Percentiles rank a stretch among this genome's conserved stretches.
These are phyloP conservation scores for Gavialis gangeticus DNA, from an alignment of 2,113 vertebrate species.

Conservation along the genomic window DNA sequence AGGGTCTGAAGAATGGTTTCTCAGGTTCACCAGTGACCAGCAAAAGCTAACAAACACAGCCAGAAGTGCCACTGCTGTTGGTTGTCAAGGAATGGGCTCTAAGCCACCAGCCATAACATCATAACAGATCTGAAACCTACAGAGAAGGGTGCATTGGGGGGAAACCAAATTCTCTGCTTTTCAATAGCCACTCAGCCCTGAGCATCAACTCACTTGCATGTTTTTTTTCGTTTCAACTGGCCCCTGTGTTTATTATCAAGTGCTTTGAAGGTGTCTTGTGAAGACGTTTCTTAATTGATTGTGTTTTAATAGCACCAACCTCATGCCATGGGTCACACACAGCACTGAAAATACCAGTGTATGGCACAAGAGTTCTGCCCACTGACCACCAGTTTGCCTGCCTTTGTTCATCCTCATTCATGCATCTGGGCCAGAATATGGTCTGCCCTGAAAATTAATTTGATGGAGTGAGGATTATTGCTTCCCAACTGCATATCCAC, in stretches of 20 bases:
- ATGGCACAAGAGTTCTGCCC: conserved; percentile 32
- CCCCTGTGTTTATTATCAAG: conserved; percentile 58
- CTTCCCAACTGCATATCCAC: conserved; percentile 40
- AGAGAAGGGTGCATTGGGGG: conserved; percentile 47
- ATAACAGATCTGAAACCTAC: conserved; percentile 52
- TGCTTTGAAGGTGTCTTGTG: conserved; percentile 32
- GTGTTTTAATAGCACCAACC: conserved; percentile 19
- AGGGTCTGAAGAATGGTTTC: conserved; percentile 6
- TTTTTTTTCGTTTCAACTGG: neutral
- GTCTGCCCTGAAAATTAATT: conserved; percentile 56
- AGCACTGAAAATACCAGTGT: neutral
- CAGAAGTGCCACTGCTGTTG: conserved; percentile 44
- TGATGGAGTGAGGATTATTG: conserved; percentile 9
- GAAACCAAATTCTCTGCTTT: conserved; percentile 55
- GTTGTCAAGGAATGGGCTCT: conserved; percentile 33
- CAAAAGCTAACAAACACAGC: conserved; percentile 35
- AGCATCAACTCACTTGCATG: conserved; percentile 38
- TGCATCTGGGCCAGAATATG: conserved; percentile 58
- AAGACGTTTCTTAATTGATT: conserved; percentile 51
- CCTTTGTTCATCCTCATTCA: conserved; percentile 30
- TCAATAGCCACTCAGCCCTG: conserved; percentile 9
- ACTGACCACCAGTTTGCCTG: conserved; percentile 33
- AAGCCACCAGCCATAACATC: conserved; percentile 60
- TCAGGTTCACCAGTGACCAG: conserved; percentile 7
- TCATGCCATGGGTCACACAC: conserved; percentile 59